Evolutionary conservation across 2,888 invertebrate species (phyloP).

Genomic region (Stictocephala bisonia): DNA sequence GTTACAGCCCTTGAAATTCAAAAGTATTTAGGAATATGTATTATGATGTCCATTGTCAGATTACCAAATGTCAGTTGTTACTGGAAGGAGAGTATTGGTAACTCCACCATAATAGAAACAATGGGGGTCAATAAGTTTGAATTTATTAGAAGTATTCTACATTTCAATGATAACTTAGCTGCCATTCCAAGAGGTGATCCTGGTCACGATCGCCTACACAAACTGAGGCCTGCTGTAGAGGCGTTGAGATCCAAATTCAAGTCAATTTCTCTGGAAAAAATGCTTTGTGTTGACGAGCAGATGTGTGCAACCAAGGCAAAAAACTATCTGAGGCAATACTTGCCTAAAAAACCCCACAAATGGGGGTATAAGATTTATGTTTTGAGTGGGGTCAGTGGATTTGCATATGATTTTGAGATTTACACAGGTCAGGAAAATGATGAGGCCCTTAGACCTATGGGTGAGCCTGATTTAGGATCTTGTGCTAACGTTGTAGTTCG

Average conservation of each 20-base stretch:
- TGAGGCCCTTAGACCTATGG: not conserved
- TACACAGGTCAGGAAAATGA: constrained; percentile 47
- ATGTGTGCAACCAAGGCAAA: constrained; percentile 53
- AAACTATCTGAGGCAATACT: constrained; percentile 52
- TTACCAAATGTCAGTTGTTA: no score
- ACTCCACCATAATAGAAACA: no score
- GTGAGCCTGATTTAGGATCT: constrained; percentile 61
- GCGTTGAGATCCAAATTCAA: constrained; percentile 20
- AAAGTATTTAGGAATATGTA: no score
- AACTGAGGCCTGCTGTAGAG: constrained; percentile 30
- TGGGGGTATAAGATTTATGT: constrained; percentile 61
- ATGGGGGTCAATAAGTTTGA: constrained; percentile 28
- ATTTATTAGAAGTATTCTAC: not conserved
- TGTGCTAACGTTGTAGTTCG: constrained; percentile 61
- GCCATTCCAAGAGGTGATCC: constrained; percentile 20
- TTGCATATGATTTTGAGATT: constrained; percentile 61
- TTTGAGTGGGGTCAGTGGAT: constrained; percentile 59
- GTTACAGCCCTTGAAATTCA: no score
- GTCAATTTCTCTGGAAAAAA: constrained; percentile 24
- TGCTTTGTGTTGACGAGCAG: constrained; percentile 44
- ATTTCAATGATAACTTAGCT: constrained; percentile 41
- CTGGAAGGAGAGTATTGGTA: no score
- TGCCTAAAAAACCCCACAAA: constrained; percentile 42
- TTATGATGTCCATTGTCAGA: no score
- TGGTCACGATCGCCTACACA: constrained; percentile 25